Percentiles rank a stretch among this genome's conserved stretches.
These are phyloP conservation scores for Chiloscyllium punctatum DNA, from an alignment of 2,797 vertebrate genomes.

Conservation along the genomic window DNA sequence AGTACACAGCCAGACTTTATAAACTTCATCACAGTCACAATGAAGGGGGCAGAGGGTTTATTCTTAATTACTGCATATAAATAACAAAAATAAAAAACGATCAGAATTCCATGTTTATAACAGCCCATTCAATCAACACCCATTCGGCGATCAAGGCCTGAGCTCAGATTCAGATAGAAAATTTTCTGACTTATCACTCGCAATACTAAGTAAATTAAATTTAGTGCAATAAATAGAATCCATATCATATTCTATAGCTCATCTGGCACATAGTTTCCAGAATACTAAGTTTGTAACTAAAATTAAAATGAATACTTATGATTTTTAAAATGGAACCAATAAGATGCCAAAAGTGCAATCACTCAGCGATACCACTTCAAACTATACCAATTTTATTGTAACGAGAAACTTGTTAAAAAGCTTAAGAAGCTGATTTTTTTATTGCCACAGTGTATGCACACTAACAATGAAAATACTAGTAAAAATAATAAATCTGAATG, in stretches of 20 bases:
- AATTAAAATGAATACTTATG: not conserved
- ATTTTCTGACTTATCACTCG: not conserved
- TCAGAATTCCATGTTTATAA: not conserved
- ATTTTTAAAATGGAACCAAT: not conserved
- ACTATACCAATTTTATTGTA: not conserved
- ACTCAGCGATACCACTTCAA: not conserved
- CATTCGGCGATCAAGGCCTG: too few species aligned
- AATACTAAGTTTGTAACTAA: not conserved
- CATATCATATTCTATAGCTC: not conserved
- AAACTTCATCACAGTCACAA: not conserved
- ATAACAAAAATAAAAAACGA: too few species aligned
- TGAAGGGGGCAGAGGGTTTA: not conserved
- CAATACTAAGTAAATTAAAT: not conserved
- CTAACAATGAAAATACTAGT: not conserved
- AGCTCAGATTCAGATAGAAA: not conserved
- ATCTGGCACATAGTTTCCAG: not conserved
- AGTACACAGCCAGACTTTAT: not conserved
- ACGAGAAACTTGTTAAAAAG: not conserved
- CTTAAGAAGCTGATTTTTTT: not conserved
- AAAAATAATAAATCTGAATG: not conserved
- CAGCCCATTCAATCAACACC: not conserved
- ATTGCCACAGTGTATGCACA: not conserved
- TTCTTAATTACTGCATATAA: not conserved
- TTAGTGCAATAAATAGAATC: not conserved
- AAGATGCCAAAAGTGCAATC: not conserved